phyloP scores from a whole-genome alignment of 2,888 invertebrate species.

The Lycia hirtaria region DNA sequence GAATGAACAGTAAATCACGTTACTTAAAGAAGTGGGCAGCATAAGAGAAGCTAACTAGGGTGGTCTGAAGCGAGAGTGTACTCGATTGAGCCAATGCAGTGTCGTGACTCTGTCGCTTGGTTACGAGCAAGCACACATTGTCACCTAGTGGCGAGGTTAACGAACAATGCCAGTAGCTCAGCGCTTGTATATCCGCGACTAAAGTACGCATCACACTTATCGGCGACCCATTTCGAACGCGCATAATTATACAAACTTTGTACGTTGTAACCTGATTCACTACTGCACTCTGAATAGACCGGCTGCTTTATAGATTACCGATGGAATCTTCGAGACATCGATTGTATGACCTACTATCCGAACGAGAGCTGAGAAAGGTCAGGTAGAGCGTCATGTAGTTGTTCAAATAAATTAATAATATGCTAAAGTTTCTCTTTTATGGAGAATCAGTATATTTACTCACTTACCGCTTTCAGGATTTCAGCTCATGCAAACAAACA shows the following conservation, averaged over 20 bases:
- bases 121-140: slow-evolving; percentile 28
- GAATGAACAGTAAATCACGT: background rate
- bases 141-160: slow-evolving; percentile 29
- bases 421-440: background rate
- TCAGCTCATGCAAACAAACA: slow-evolving; percentile 19
- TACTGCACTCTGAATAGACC: slow-evolving; percentile 36
- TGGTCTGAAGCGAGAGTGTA: slow-evolving; percentile 8
- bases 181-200: slow-evolving; percentile 41
- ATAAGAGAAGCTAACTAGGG: background rate
- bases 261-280: slow-evolving; percentile 49
- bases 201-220: slow-evolving; percentile 56
- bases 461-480: slow-evolving; percentile 25
- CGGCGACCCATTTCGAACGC: slow-evolving; percentile 60
- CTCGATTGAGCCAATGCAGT: slow-evolving; percentile 13
- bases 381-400: background rate
- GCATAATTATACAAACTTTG: slow-evolving; percentile 58
- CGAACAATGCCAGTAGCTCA: slow-evolving; percentile 38
- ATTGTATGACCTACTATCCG: slow-evolving; percentile 1
- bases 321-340: slow-evolving; percentile 18
- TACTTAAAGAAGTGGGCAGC: background rate
- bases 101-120: slow-evolving; percentile 23
- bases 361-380: background rate
- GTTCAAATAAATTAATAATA: background rate
- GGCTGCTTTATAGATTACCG: slow-evolving; percentile 18
- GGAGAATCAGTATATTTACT: background rate